Base-by-base conservation (phyloP, 92 coral and sea anemone species). In the Paragorgia papillata region DNA sequence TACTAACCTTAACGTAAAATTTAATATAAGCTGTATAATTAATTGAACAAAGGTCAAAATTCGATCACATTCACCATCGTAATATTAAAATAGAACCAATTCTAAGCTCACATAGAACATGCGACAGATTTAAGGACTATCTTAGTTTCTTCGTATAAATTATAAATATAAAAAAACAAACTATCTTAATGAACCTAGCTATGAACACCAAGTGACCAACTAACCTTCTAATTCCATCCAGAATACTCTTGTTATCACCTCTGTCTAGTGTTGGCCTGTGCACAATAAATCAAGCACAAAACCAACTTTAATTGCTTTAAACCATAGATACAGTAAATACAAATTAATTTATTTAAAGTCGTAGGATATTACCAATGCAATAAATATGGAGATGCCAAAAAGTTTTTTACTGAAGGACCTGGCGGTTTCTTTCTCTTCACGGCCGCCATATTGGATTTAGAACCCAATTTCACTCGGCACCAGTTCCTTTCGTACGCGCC, bases 201-300 rank as follows among this genome's bases (percentile, higher is more conserved):
- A 6, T 46, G 2, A 60, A 20, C 20, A 28, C 21, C 20, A 30
- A 32, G 30, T 0, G 2, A 34, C 62, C n/a, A n/a, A 25, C 15
- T 66, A 41, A 85, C 89, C 80, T 85, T 33, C 30, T 37, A 46
- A 85, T 76, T 31, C 76, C 76, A 22, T 82, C 57, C 46, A 79
- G 64, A 26, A 89, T 83, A 9, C 20, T 17, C 48, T 62, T 61
- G 55, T 78, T 58, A 6, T 57, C 74, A 25, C 58, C 82, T 34
- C 69, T 57, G 6, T 83, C 82, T 40, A 89, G 25, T 12, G 29
- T 20, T 32, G 94, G 90, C 94, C 94, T 89, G 58, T 13, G 43
- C 18, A 9, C 30, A 21, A 33, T 25, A 64, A 28, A 41, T 19
- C 43, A 57, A 3, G 19, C 25, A 21, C 0, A 24, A 12, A 7